Conservation (phyloP, 2,888 invertebrate species). For the Fabriciana adippe region DNA sequence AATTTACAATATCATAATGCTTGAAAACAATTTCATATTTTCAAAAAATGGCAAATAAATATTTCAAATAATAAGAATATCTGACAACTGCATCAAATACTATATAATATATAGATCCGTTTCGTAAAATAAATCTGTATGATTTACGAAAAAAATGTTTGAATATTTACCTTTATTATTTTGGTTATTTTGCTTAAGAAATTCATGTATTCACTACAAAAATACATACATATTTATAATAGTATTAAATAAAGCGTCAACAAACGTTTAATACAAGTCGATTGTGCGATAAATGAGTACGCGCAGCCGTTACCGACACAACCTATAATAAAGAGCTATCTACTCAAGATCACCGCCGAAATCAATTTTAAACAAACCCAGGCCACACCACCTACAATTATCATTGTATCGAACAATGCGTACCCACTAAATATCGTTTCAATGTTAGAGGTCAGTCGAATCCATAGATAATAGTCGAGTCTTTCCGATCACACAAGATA, state of each 20-base stretch:
- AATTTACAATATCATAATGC: too few species aligned
- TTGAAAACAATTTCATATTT: too few species aligned
- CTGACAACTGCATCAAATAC: too few species aligned
- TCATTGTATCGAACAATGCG: constrained; percentile 72
- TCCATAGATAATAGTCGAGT: constrained; percentile 68
- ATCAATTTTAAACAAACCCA: constrained; percentile 81
- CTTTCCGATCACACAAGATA: constrained; percentile 75
- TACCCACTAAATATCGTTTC: constrained; percentile 58
- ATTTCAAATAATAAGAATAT: too few species aligned
- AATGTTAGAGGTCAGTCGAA: constrained; percentile 74
- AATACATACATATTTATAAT: not conserved
- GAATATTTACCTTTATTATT: too few species aligned
- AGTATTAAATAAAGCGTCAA: not conserved
- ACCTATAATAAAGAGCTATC: constrained; percentile 73
- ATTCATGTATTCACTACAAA: not conserved
- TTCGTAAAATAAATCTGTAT: too few species aligned
- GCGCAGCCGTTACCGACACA: constrained; percentile 42
- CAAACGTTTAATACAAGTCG: constrained; percentile 1
- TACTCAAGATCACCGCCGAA: constrained; percentile 69
- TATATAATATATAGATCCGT: too few species aligned
- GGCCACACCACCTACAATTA: constrained; percentile 79
- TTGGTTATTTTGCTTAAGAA: too few species aligned
- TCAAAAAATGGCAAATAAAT: too few species aligned
- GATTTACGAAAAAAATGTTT: too few species aligned
- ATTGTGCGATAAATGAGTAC: constrained; percentile 25